These are phyloP conservation scores for Balanococcus diminutus DNA, from an alignment of 2,888 invertebrate species.

Conservation along the genomic window DNA sequence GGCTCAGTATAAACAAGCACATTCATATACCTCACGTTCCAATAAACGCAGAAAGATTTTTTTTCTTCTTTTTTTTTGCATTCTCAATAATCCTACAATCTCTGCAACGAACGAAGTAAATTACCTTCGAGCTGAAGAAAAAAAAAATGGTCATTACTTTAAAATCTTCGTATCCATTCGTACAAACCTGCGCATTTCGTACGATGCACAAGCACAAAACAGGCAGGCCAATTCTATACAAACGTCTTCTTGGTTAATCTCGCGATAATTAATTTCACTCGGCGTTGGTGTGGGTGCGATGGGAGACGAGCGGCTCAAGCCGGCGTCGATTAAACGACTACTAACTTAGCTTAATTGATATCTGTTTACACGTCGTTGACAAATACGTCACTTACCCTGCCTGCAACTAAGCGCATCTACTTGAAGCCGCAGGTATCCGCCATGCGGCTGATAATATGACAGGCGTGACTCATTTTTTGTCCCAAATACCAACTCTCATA, in stretches of 20 bases:
- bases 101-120: background rate
- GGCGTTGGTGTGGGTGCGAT: background rate
- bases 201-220: background rate
- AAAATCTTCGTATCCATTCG: background rate
- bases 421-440: slow-evolving; percentile 39
- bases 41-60: no score
- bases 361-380: slow-evolving; percentile 54
- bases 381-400: slow-evolving; percentile 52
- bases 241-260: background rate
- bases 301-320: background rate
- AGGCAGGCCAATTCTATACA: background rate
- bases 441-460: slow-evolving; percentile 35
- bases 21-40: no score
- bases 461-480: slow-evolving; percentile 53
- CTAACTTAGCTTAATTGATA: slow-evolving; percentile 45
- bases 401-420: slow-evolving; percentile 43
- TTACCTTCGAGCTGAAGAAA: background rate
- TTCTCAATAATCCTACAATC: no score
- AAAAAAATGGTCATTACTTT: background rate
- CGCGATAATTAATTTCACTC: background rate
- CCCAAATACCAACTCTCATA: slow-evolving; percentile 52
- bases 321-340: background rate
- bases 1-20: no score
- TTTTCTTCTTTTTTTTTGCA: no score
- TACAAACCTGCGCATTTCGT: background rate